A percentile compares a stretch with the other conserved stretches of the same genome.
These are phyloP conservation scores for Polyodon spathula DNA, from an alignment of 2,113 vertebrate genomes.

Conservation along the genomic window DNA sequence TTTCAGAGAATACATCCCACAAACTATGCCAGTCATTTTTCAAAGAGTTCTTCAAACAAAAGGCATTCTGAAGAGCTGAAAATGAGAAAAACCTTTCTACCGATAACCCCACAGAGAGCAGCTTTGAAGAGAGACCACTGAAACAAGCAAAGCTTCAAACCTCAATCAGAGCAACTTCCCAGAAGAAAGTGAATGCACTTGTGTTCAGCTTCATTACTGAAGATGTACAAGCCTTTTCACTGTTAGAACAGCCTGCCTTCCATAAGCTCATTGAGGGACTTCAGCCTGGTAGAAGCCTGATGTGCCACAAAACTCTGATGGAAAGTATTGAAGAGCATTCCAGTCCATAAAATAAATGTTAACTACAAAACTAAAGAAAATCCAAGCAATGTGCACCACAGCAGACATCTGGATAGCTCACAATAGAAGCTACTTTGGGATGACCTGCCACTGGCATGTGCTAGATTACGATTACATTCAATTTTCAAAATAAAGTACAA, in stretches of 20 bases:
- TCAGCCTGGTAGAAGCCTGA: slow-evolving; percentile 44
- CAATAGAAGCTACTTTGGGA: slow-evolving; percentile 48
- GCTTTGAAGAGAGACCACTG: not conserved
- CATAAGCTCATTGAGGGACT: slow-evolving; percentile 44
- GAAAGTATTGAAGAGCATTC: slow-evolving; percentile 42
- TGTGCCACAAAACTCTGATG: slow-evolving; percentile 46
- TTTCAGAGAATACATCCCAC: not conserved
- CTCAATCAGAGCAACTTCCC: slow-evolving; percentile 20
- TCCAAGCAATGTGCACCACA: slow-evolving; percentile 55
- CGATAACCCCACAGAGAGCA: not conserved
- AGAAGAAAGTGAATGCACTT: slow-evolving; percentile 44
- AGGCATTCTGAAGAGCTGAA: not conserved
- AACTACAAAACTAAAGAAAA: slow-evolving; percentile 34
- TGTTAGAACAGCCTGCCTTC: slow-evolving; percentile 53
- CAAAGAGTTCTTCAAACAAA: not conserved
- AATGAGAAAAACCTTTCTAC: not conserved
- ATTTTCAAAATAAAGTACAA: slow-evolving; percentile 50
- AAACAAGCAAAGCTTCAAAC: not conserved
- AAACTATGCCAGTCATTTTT: not conserved
- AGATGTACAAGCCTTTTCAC: slow-evolving; percentile 51
- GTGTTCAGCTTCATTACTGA: slow-evolving; percentile 53
- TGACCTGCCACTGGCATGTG: slow-evolving; percentile 60
- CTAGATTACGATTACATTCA: too few species aligned
- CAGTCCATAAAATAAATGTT: slow-evolving; percentile 47
- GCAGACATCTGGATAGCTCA: slow-evolving; percentile 49